These are phyloP conservation scores for Hyppa rectilinea DNA, from an alignment of 2,888 invertebrate species.

Conservation along the genomic window DNA sequence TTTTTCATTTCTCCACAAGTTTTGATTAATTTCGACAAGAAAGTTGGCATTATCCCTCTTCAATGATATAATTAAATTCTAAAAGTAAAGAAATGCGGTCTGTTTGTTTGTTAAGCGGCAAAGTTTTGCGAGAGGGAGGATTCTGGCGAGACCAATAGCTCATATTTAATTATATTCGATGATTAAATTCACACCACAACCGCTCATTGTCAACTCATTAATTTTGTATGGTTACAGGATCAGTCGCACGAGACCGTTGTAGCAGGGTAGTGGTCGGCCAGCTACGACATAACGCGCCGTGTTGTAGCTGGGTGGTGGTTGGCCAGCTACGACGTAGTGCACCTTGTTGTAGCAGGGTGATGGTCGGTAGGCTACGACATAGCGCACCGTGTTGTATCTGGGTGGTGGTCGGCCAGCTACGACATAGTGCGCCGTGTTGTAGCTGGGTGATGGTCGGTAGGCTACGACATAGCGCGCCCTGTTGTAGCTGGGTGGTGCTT, in stretches of 20 bases:
- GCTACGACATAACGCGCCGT: background rate
- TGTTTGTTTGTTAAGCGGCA: constrained; percentile 69
- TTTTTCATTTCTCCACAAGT: constrained; percentile 62
- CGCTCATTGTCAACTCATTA: background rate
- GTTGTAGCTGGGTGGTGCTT: background rate
- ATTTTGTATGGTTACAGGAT: background rate
- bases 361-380: too few relatives aligned
- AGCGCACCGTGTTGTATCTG: background rate
- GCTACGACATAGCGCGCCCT: background rate
- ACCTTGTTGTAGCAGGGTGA: too few relatives aligned
- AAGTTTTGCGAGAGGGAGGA: constrained; percentile 57
- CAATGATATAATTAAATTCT: constrained; percentile 72
- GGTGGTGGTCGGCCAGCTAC: background rate
- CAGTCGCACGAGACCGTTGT: background rate
- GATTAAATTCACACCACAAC: constrained; percentile 17
- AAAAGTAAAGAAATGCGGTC: constrained; percentile 57
- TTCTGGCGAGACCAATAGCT: constrained; percentile 18
- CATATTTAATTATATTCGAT: constrained; percentile 38
- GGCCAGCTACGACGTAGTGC: too few relatives aligned
- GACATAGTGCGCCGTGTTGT: too few relatives aligned
- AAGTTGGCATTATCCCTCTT: constrained; percentile 64
- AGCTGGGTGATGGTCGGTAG: too few relatives aligned
- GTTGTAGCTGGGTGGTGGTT: background rate
- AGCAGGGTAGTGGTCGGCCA: background rate
- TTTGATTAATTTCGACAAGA: constrained; percentile 71